A percentile compares a stretch with the other conserved stretches of the same genome.
Conservation (phyloP, 2,113 vertebrate genomes). For the Xenopus laevis region DNA sequence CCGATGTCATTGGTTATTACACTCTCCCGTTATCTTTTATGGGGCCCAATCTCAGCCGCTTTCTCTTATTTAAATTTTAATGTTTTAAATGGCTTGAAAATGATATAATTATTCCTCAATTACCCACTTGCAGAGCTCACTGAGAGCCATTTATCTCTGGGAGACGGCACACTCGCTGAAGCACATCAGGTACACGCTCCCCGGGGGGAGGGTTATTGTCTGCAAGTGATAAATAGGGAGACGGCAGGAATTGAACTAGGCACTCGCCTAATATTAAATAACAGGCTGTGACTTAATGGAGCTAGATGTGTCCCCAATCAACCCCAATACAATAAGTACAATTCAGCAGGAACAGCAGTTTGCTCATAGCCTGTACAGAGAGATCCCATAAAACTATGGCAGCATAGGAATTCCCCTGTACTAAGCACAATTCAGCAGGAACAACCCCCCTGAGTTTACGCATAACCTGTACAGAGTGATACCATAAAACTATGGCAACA, state of each 20-base stretch:
- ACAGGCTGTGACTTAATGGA: too few relatives aligned
- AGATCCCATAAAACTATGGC: too few relatives aligned
- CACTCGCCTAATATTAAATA: too few relatives aligned
- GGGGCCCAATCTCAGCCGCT: constrained; percentile 46
- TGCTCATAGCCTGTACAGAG: too few relatives aligned
- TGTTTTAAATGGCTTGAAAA: constrained; percentile 55
- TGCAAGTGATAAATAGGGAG: constrained; percentile 14
- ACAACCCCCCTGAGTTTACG: too few relatives aligned
- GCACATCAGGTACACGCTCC: constrained; percentile 40
- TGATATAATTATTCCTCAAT: constrained; percentile 51
- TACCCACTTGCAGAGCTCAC: constrained; percentile 51
- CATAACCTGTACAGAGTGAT: too few relatives aligned
- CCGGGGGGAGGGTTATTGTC: constrained; percentile 19
- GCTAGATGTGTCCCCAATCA: too few relatives aligned
- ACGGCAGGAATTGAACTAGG: neutral
- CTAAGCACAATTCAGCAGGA: too few relatives aligned
- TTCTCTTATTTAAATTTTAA: constrained; percentile 55
- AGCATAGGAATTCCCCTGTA: too few relatives aligned
- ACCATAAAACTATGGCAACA: too few relatives aligned
- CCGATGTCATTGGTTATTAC: constrained; percentile 45
- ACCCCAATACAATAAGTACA: too few relatives aligned
- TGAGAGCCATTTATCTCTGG: constrained; percentile 38
- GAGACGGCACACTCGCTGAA: constrained; percentile 40
- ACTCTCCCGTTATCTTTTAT: constrained; percentile 46
- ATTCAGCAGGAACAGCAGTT: too few relatives aligned